These are phyloP conservation scores for Falcaria lacertinaria DNA, from an alignment of 2,888 invertebrate genomes.

Conservation along the genomic window DNA sequence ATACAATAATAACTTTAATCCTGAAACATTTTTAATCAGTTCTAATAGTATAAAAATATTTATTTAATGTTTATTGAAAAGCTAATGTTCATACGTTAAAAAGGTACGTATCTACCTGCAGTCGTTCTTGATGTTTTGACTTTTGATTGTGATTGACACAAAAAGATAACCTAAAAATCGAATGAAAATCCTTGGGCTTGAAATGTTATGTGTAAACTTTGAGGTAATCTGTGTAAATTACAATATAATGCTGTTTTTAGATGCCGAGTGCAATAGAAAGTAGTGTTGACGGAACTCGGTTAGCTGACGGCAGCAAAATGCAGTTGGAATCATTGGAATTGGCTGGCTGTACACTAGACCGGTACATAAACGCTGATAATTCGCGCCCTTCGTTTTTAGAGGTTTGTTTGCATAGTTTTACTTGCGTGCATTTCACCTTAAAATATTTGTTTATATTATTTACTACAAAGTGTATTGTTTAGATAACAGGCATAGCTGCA, in stretches of 20 bases:
- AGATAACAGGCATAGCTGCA: conserved; percentile 83
- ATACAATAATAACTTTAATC: background rate
- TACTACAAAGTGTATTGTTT: conserved; percentile 5
- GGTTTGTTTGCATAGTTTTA: conserved; percentile 36
- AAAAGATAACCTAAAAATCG: conserved; percentile 33
- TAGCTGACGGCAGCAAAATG: conserved; percentile 61
- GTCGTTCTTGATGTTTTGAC: conserved; percentile 3
- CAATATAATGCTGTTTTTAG: conserved; percentile 45
- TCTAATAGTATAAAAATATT: background rate
- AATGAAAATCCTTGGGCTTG: conserved; percentile 18
- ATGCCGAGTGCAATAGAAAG: conserved; percentile 60
- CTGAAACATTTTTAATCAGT: background rate
- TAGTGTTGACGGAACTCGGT: conserved; percentile 48
- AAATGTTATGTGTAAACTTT: conserved; percentile 16
- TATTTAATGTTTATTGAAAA: background rate
- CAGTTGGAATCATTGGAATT: conserved; percentile 85
- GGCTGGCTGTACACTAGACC: conserved; percentile 90
- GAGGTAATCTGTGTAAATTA: conserved; percentile 15
- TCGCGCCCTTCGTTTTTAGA: conserved; percentile 86
- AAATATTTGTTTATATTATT: background rate
- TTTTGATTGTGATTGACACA: conserved; percentile 8
- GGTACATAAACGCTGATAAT: conserved; percentile 84
- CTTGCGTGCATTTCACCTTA: background rate
- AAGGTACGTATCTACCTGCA: background rate
- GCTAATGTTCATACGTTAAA: background rate